Evolutionary conservation across 2,888 invertebrate genomes (phyloP).

Genomic region (Coecobrya sp.): DNA sequence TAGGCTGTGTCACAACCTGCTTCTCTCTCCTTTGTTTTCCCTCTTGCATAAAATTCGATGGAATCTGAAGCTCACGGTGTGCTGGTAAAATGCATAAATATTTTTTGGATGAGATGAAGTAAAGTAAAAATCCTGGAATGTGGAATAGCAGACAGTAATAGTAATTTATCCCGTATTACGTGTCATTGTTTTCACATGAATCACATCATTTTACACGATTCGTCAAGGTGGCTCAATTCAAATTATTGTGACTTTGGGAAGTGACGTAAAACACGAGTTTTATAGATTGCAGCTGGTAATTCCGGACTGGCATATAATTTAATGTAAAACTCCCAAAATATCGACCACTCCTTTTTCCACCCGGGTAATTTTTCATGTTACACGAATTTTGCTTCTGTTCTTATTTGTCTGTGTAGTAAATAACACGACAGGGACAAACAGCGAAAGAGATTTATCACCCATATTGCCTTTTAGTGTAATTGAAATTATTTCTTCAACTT

Average conservation of each 20-base stretch:
- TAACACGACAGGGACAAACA: background rate
- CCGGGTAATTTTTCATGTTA: too few relatives aligned
- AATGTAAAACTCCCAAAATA: too few relatives aligned
- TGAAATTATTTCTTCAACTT: background rate
- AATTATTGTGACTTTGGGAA: too few relatives aligned
- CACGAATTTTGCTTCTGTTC: background rate
- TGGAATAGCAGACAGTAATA: background rate
- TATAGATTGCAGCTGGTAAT: too few relatives aligned
- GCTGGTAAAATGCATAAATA: background rate
- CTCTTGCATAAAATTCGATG: background rate
- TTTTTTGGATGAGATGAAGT: background rate
- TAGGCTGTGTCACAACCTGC: background rate
- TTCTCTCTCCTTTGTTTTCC: background rate
- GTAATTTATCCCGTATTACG: background rate
- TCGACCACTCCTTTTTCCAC: too few relatives aligned
- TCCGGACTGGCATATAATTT: too few relatives aligned
- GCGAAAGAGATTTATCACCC: slow-evolving; percentile 16
- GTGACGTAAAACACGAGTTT: too few relatives aligned
- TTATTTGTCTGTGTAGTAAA: background rate
- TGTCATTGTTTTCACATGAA: background rate
- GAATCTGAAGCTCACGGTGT: background rate
- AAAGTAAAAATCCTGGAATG: background rate
- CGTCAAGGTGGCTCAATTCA: too few relatives aligned
- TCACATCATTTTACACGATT: too few relatives aligned
- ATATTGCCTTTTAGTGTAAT: slow-evolving; percentile 26